A percentile compares a stretch with the other conserved stretches of the same genome.
Evolutionary conservation across 1,140 invertebrate species (phyloP).

Genomic region (Megathymus violae): DNA sequence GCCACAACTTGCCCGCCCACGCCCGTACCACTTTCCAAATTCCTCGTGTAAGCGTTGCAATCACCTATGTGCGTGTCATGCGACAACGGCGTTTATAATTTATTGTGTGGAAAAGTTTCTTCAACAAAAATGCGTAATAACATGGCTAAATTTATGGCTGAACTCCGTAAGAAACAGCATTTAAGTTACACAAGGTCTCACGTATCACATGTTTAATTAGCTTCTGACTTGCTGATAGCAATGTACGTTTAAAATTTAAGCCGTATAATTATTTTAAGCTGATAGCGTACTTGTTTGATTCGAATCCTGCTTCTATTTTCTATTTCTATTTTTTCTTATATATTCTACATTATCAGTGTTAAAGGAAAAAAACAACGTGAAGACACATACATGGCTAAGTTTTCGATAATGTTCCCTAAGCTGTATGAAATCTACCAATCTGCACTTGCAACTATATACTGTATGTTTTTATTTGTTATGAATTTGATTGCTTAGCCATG

Average conservation of each 20-base stretch:
- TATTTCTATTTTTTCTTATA: too few species aligned
- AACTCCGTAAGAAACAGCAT: background rate
- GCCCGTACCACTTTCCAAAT: conserved; percentile 79
- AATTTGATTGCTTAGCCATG: too few species aligned
- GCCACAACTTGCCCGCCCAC: conserved; percentile 74
- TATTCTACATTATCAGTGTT: too few species aligned
- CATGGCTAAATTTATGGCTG: conserved; percentile 14
- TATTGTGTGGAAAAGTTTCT: conserved; percentile 37
- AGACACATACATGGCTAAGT: too few species aligned
- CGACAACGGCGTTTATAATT: conserved; percentile 47
- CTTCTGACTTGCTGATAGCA: background rate
- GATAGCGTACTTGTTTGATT: too few species aligned
- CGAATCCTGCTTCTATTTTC: too few species aligned
- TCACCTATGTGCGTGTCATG: conserved; percentile 57
- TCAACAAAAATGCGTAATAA: conserved; percentile 19
- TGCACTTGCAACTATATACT: too few species aligned
- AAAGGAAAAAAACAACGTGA: too few species aligned
- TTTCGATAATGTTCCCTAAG: too few species aligned
- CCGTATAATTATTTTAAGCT: background rate
- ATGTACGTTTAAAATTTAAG: background rate
- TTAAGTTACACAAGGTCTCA: background rate
- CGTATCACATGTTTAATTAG: background rate
- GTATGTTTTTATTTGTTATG: too few species aligned
- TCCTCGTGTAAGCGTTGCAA: conserved; percentile 73
- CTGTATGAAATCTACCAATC: too few species aligned